phyloP scores from a whole-genome alignment of 2,888 invertebrate species.

The Conistra vaccinii region DNA sequence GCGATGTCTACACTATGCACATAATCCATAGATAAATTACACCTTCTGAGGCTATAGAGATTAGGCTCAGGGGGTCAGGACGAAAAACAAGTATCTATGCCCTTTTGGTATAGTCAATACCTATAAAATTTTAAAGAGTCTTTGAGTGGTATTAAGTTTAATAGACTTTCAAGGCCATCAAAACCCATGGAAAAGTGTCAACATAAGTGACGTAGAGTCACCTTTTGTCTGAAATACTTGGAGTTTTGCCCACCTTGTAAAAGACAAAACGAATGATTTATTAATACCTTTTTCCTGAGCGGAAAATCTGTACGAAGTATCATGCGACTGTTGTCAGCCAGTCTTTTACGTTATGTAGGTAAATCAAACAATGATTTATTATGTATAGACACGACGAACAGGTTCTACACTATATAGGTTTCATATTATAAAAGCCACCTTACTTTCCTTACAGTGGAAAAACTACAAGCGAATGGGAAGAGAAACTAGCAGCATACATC shows the following conservation, averaged over 20 bases:
- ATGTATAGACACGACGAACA: background rate
- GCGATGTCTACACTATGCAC: background rate
- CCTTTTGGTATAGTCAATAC: background rate
- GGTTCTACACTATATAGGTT: background rate
- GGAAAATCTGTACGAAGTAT: constrained; percentile 19
- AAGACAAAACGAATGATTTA: constrained; percentile 50
- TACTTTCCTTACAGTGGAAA: background rate
- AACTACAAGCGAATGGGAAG: background rate
- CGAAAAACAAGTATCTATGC: background rate
- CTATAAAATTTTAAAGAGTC: background rate
- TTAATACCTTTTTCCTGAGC: constrained; percentile 50
- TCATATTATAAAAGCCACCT: background rate
- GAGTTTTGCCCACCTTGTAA: constrained; percentile 55
- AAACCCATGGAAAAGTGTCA: constrained; percentile 2
- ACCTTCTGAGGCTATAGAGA: background rate
- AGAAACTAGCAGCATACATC: background rate
- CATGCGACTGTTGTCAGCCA: constrained; percentile 9
- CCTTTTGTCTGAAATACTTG: constrained; percentile 53
- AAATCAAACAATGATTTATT: background rate
- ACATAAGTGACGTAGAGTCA: constrained; percentile 14
- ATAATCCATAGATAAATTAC: constrained; percentile 7
- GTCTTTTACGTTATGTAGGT: constrained; percentile 6
- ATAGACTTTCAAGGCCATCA: background rate
- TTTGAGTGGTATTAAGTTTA: background rate
- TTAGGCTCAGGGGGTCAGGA: background rate